Evolutionary conservation across 2,113 vertebrate species (phyloP).

Genomic region (Semicossyphus pulcher): DNA sequence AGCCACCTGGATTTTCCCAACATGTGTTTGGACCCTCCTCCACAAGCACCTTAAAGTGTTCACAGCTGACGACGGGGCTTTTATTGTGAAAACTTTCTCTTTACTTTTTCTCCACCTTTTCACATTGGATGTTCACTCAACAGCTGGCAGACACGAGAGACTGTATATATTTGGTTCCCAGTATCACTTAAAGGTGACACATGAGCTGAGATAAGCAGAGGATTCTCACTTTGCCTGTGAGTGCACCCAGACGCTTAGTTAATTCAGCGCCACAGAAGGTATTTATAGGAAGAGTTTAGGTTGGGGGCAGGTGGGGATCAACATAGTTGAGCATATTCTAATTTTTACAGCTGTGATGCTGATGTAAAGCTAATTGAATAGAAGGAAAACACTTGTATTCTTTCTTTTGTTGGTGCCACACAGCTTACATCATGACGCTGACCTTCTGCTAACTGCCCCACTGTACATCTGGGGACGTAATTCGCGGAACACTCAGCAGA

Average conservation of each 20-base stretch:
- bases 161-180: background rate
- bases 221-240: constrained; percentile 19
- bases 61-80: constrained; percentile 13
- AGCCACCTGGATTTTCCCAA: constrained; percentile 50
- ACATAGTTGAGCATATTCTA: background rate
- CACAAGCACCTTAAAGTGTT: constrained; percentile 3
- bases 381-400: constrained; percentile 4
- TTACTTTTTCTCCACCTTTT: background rate
- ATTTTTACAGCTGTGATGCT: constrained; percentile 11
- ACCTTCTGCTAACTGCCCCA: constrained; percentile 62
- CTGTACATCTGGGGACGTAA: constrained; percentile 56
- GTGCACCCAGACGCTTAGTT: background rate
- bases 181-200: constrained; percentile 13
- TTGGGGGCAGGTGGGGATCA: background rate
- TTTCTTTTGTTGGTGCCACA: constrained; percentile 45
- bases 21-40: constrained; percentile 8
- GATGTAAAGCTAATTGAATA: constrained; percentile 24
- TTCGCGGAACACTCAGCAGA: constrained; percentile 52
- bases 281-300: background rate
- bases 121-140: constrained; percentile 16
- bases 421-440: constrained; percentile 45
- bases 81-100: constrained; percentile 1
- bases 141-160: background rate
- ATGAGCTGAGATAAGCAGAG: background rate
- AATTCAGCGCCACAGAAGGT: background rate